Evolutionary conservation across 2,113 vertebrate genomes (phyloP).

Genomic region (Hydrolagus affinis): DNA sequence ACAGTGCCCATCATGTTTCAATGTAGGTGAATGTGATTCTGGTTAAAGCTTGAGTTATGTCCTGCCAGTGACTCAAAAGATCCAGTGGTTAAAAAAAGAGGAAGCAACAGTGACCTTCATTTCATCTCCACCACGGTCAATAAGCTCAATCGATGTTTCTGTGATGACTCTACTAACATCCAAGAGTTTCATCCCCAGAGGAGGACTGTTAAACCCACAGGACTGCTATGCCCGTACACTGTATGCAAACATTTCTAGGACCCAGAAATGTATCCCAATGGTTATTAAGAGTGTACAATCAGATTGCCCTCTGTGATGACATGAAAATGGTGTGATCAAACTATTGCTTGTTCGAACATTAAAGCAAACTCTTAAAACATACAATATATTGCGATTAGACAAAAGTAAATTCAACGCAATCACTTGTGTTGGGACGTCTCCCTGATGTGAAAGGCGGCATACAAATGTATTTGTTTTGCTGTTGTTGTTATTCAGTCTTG

Average conservation of each 20-base stretch:
- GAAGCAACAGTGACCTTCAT: not conserved
- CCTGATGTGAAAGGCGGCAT: no score
- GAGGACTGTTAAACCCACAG: not conserved
- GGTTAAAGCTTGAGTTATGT: not conserved
- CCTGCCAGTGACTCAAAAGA: constrained; percentile 9
- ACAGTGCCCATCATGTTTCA: not conserved
- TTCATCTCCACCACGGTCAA: not conserved
- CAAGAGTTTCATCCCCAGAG: not conserved
- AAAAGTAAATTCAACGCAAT: no score
- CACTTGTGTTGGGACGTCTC: no score
- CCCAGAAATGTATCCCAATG: not conserved
- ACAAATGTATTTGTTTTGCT: no score
- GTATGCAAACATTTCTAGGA: not conserved
- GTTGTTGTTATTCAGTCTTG: no score
- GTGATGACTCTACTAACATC: no score
- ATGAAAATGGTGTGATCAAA: no score
- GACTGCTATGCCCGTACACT: not conserved
- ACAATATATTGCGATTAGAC: no score
- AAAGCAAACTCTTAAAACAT: no score
- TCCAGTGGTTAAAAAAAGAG: not conserved
- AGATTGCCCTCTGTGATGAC: no score
- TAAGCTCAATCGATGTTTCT: constrained; percentile 12
- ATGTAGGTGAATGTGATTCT: not conserved
- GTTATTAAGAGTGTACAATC: no score
- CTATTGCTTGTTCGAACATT: no score